Base-by-base conservation (phyloP, 2,797 vertebrate genomes). In the Sebastes reedi region DNA sequence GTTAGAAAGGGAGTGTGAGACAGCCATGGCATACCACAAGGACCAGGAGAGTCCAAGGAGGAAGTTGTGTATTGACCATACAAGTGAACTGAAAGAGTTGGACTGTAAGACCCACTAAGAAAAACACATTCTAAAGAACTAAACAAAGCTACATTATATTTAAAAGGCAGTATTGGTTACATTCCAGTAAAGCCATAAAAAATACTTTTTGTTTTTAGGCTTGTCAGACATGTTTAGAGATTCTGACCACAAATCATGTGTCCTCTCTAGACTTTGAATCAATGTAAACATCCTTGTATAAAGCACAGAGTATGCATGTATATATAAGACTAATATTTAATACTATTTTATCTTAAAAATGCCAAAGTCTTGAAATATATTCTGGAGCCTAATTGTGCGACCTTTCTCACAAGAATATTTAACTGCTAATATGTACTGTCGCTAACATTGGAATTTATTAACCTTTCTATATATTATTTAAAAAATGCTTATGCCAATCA, bases 21-120 rank as follows among this genome's bases (percentile, higher is more conserved):
- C 36, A 52, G 75, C 87, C 80, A 88, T 81, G 79, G 80, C 52
- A 61, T 61, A 54, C 22, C 6, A 8, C 67, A 83, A 76, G 72
- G 50, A 80, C 58, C 20, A 34, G 3, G 14, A 55, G 22, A 71
- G 65, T 67, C n/a, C 11, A 12, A 65, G 29, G 10, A 29, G 59
- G 50, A 62, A 58, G 60, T 66, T 22, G 55, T 80, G 52, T 79
- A 55, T 74, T 61, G 66, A 75, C 70, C 59, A 61, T 62, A 60
- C 42, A 64, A 64, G 14, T 71, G 24, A 66, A 52, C 12, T 12
- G 24, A 64, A 72, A 29, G 18, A 9, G 46, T 20, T 50, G 18
- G 0, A 50, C 46, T 20, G 46, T 50, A 13, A 20, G 46, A 1
- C 16, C 20, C 3, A 71, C 18, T 2, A 30, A 39, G 29, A 29